Base-by-base conservation (phyloP, 2,797 vertebrate species). In the Sebastes minor region DNA sequence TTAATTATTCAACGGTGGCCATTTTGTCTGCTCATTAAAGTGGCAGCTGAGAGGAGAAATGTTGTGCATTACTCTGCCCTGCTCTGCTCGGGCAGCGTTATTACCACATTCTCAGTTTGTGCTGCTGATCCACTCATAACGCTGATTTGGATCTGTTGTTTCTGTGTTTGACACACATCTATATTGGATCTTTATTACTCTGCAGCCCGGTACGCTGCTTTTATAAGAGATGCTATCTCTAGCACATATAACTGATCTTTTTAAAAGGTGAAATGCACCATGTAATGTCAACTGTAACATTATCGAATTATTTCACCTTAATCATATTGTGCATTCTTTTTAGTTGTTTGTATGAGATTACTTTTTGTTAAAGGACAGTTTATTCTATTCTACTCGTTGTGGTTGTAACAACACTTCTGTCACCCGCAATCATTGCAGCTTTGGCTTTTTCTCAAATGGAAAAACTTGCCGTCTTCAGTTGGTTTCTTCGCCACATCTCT, bases 21-120 rank as follows among this genome's bases (percentile, higher is more conserved):
- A 95, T 96, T 96, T 96, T 96, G 95, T 94, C 92, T 95, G 91
- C 94, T 95, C 94, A 92, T 96, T 96, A 96, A 96, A 95, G 93
- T 95, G 94, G 93, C 94, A 95, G 94, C 93, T 87, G 84, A 90
- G 89, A 93, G 92, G 91, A 95, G 94, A 95, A 92, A 94, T 94
- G 90, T 92, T 92, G 91, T 87, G 91, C 92, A 88, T 90, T 94
- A 94, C 87, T 92, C 88, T 88, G 89, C 70, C 75, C 81, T 46
- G 91, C 87, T 92, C 89, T 78, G 90, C 90, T 76, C 72, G 12
- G 30, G 74, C 90, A 89, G 85, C 81, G 86, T 91, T 93, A 91
- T 94, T 88, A 94, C 89, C 80, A 87, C 81, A 67, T 57, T 80
- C 75, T 84, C 77, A 71, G 59, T 83, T 78, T 79, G 68, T 72